Percentiles rank a stretch among this genome's conserved stretches.
These are phyloP conservation scores for Mermis nigrescens DNA, from an alignment of 2,888 invertebrate genomes.

Conservation along the genomic window DNA sequence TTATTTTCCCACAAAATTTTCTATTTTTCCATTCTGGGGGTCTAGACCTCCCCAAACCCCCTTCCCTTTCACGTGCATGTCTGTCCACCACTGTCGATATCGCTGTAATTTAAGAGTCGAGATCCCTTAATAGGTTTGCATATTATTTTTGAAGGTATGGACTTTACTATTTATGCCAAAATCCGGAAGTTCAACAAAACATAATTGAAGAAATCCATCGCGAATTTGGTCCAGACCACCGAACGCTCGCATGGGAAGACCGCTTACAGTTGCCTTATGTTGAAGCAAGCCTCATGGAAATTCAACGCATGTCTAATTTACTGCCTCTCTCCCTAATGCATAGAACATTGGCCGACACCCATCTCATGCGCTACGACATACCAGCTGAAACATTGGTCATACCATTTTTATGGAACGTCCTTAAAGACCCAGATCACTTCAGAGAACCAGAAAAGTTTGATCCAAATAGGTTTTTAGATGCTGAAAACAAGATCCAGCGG, in stretches of 20 bases:
- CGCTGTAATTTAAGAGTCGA: too few relatives aligned
- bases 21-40: too few relatives aligned
- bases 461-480: not conserved
- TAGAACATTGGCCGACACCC: not conserved
- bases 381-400: slow-evolving; percentile 2
- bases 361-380: not conserved
- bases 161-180: not conserved
- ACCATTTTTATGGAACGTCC: not conserved
- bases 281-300: not conserved
- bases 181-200: not conserved
- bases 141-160: not conserved
- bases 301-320: not conserved
- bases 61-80: too few relatives aligned
- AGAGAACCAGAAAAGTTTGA: not conserved
- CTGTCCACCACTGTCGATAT: too few relatives aligned
- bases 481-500: not conserved
- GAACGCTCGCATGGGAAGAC: not conserved
- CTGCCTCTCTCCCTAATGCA: not conserved
- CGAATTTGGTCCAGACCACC: not conserved
- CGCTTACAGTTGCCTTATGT: not conserved
- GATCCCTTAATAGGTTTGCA: too few relatives aligned
- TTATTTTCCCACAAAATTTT: too few relatives aligned
- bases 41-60: too few relatives aligned
- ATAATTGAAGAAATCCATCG: not conserved
- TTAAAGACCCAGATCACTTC: not conserved